phyloP scores from a whole-genome alignment of 2,888 invertebrate genomes.

The Zootermopsis nevadensis region DNA sequence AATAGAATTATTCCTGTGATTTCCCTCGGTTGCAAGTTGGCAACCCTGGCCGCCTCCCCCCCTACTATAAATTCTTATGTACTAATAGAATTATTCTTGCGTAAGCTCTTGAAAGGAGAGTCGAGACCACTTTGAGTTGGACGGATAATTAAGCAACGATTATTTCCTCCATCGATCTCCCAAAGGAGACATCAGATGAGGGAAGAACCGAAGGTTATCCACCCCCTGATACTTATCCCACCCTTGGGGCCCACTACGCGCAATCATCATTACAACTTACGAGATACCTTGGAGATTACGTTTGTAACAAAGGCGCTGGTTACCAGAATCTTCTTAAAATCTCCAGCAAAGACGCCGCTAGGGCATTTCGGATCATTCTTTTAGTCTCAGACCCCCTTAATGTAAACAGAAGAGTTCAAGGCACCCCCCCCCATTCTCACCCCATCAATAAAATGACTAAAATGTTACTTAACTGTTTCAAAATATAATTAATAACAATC shows the following conservation, averaged over 20 bases:
- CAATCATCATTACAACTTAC: conserved; percentile 26
- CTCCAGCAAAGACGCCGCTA: too few relatives aligned
- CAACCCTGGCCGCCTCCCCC: background rate
- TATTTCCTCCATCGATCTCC: conserved; percentile 12
- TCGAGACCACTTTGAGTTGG: background rate
- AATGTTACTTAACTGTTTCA: too few relatives aligned
- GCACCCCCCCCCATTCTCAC: too few relatives aligned
- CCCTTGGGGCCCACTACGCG: conserved; percentile 21
- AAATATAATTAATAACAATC: too few relatives aligned
- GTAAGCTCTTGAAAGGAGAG: background rate
- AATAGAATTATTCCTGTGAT: background rate
- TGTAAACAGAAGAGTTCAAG: too few relatives aligned
- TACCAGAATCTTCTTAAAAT: background rate
- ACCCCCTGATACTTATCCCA: background rate
- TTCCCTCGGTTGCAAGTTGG: background rate
- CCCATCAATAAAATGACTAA: too few relatives aligned
- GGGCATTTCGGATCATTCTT: too few relatives aligned
- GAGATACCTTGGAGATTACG: background rate
- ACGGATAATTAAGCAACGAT: conserved; percentile 36
- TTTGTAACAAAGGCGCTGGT: background rate
- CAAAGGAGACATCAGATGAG: conserved; percentile 15
- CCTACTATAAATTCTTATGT: background rate
- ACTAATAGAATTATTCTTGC: background rate
- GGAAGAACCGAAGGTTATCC: conserved; percentile 5
- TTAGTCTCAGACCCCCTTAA: too few relatives aligned